Base-by-base conservation (phyloP, 2,888 invertebrate genomes). In the Venusia cambrica region DNA sequence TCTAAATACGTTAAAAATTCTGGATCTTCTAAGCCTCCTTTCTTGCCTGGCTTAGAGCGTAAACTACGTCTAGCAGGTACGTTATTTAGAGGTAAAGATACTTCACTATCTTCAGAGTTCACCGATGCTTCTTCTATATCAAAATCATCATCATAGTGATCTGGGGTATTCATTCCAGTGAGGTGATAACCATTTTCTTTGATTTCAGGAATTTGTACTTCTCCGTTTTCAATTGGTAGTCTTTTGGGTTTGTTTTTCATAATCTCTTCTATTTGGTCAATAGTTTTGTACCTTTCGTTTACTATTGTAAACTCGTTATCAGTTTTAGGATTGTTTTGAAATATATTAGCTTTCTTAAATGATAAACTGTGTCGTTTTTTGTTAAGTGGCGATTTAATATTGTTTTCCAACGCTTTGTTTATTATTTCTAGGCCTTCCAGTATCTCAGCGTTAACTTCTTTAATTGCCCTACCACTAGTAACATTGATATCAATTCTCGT, bases 1-100 rank as follows among this genome's bases (percentile, higher is more conserved):
- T 88, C 84, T 18, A 85, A 62, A 59, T 88, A 90, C 40, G 88
- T 70, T 5, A 88, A 58, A 46, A 89, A 90, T 19, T 87, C 87
- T 1, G 77, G 73, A 36, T 85, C 68, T 3, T 72, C 59, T 20
- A 63, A 24, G 1, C 40, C 40, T 12, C 35, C 26, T 17, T 27
- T 40, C 14, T 19, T 40, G 10, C 36, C 47, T 12, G 45, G 26
- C 29, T 54, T 65, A 4, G 48, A 50, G 8, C 53, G 50, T n/a
- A 58, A 43, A 49, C 52, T 71, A 12, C 60, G 55, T 51, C 54
- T 69, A 13, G 42, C 27, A 19, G 68, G 39, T 16, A 22, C 5
- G 6, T 20, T 34, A 4, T 30, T 34, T 2, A 34, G 33, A 7
- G 38, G 10, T 25, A 36, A 11, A 5, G 48, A 59, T 1, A 54